Evolutionary conservation across 2,113 vertebrate species (phyloP), one percentile per base, ranked within the genome.

Genomic region (Onychostoma macrolepis): DNA sequence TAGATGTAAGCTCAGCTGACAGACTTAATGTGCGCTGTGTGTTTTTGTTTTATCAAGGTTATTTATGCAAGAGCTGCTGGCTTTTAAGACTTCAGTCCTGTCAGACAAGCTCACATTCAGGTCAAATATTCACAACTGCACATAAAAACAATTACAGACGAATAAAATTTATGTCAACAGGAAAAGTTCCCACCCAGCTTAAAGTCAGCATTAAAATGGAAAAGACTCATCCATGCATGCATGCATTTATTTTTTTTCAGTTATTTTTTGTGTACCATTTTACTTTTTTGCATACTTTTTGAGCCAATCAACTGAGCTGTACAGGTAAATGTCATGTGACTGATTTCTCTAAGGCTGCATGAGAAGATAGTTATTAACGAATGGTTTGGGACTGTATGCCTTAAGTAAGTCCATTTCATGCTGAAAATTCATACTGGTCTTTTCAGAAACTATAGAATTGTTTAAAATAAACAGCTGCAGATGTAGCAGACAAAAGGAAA

Each of bases 51-150:
- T 28, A 69, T n/a, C 6, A 56, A 75, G 72, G 41, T 87, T 77
- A 87, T 87, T 87, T 76, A 87, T 87, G 81, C 67, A 87, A 76
- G 80, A 78, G 45, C 43, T 30, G 13, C 41, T 19, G 38, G 71
- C 58, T 87, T 83, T 83, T 87, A 83, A 65, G 58, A 50, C 9
- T 65, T 87, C 78, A 75, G 36, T 30, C 19, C n/a, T 63, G 84
- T 85, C 85, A 69, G 24, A 67, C 19, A 63, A 58, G 15, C 53
- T 82, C 26, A 69, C 36, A 83, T 72, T 83, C 38, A 79, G 75
- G 21, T 71, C 21, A 36, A 6, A 50, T 43, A 43, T 50, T 38
- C 61, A 33, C 6, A 53, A 41, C 24, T 48, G 58, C 36, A 56
- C 24, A n/a, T 28, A 53, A 83, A 69, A 50, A 41, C 53, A 63